Evolutionary conservation across 2,888 invertebrate species (phyloP).

Genomic region (Spicauda simplicius): DNA sequence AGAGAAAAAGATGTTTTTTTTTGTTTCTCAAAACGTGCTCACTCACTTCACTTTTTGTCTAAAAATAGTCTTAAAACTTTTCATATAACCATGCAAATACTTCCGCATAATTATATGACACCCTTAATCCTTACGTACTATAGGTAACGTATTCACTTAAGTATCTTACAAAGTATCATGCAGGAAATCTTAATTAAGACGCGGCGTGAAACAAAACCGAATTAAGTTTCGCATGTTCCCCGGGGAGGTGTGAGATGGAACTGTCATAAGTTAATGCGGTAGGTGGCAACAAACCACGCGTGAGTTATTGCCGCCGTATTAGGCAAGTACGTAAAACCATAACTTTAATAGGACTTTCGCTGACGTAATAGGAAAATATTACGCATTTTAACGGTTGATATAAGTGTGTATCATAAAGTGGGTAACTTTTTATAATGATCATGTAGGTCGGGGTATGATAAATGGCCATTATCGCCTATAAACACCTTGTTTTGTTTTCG

Average conservation of each 20-base stretch:
- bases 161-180: conserved; percentile 35
- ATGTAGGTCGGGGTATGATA: too few species aligned
- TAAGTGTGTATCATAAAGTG: not conserved
- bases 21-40: too few species aligned
- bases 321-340: conserved; percentile 55
- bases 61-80: too few species aligned
- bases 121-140: not conserved
- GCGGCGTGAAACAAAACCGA: conserved; percentile 63
- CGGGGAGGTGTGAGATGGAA: conserved; percentile 50
- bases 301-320: conserved; percentile 65
- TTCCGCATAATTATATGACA: not conserved
- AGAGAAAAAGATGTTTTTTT: too few species aligned
- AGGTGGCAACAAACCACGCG: conserved; percentile 42
- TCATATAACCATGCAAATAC: not conserved
- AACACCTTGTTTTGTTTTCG: too few species aligned
- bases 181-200: conserved; percentile 65
- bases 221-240: conserved; percentile 62
- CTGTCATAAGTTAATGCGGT: conserved; percentile 46
- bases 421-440: too few species aligned
- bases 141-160: not conserved
- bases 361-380: not conserved
- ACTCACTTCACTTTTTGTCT: too few species aligned
- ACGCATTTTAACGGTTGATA: not conserved
- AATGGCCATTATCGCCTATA: too few species aligned
- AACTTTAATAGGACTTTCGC: conserved; percentile 16